phyloP scores from a whole-genome alignment of 2,113 vertebrate species.

The Caloenas nicobarica region DNA sequence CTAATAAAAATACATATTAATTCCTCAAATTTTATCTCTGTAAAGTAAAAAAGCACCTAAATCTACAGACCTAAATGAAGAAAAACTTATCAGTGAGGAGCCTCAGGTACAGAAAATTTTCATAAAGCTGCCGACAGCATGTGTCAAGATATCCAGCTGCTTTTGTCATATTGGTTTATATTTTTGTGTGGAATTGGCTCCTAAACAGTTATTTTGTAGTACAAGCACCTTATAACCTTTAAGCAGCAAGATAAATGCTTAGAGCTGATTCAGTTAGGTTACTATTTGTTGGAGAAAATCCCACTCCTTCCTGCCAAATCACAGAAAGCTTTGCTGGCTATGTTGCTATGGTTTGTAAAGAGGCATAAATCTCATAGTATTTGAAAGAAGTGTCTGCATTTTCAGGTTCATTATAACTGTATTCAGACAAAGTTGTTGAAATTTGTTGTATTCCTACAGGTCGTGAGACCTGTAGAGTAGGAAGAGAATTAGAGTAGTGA shows the following conservation, averaged over 20 bases:
- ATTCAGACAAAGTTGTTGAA: neutral
- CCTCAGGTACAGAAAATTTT: neutral
- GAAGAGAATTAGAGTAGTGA: neutral
- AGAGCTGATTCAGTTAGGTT: neutral
- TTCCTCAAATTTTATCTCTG: conserved; percentile 3
- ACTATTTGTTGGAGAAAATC: neutral
- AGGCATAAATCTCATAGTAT: neutral
- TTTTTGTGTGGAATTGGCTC: neutral
- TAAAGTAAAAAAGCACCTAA: neutral
- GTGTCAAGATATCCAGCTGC: neutral
- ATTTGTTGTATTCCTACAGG: neutral
- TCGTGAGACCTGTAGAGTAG: neutral
- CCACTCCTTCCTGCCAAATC: neutral
- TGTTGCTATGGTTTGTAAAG: neutral
- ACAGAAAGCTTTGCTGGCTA: neutral
- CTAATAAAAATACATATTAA: neutral
- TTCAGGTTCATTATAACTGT: neutral
- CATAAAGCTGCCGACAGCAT: neutral
- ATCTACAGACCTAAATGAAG: neutral
- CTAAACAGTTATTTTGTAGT: conserved; percentile 5
- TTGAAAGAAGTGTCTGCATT: neutral
- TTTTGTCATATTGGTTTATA: conserved; percentile 29
- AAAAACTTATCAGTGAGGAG: neutral
- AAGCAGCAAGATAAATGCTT: neutral
- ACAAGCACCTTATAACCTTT: neutral